Percentiles rank a stretch among this genome's conserved stretches.
phyloP scores from a whole-genome alignment of 2,888 invertebrate species.

The Rhamphomyia laevipes region DNA sequence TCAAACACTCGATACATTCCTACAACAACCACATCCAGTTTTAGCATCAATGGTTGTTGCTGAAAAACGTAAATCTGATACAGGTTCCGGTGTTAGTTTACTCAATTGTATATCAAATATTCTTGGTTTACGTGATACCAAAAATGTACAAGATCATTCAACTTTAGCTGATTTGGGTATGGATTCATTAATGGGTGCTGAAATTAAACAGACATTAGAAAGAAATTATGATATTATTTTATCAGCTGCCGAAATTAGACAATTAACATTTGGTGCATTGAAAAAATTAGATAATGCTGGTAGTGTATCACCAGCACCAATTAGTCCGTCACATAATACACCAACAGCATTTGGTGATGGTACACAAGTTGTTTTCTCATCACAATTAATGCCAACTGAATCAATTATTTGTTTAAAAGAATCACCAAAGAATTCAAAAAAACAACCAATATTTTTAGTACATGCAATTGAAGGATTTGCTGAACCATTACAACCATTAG shows the following conservation, averaged over 20 bases:
- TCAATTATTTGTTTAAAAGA: constrained; percentile 55
- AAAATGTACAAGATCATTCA: constrained; percentile 60
- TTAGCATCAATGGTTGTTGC: constrained; percentile 77
- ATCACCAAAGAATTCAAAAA: constrained; percentile 31
- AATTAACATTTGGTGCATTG: constrained; percentile 65
- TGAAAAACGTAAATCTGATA: constrained; percentile 58
- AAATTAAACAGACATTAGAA: constrained; percentile 93
- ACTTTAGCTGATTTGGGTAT: constrained; percentile 91
- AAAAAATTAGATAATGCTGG: constrained; percentile 38
- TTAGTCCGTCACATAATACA: constrained; percentile 20
- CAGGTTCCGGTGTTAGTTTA: constrained; percentile 49
- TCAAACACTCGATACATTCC: constrained; percentile 73
- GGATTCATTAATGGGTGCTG: constrained; percentile 98
- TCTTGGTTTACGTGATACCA: constrained; percentile 76
- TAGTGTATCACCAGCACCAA: constrained; percentile 15
- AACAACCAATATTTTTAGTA: constrained; percentile 50
- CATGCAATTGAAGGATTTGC: constrained; percentile 88
- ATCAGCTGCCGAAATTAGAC: constrained; percentile 82
- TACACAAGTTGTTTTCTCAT: constrained; percentile 44
- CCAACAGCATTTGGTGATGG: constrained; percentile 36
- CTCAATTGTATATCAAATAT: constrained; percentile 78
- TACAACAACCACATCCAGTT: constrained; percentile 79
- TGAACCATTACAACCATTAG: constrained; percentile 56
- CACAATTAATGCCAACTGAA: constrained; percentile 64
- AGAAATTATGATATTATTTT: constrained; percentile 83